Evolutionary conservation across 2,113 vertebrate genomes (phyloP).

Genomic region (Cephalopterus ornatus): DNA sequence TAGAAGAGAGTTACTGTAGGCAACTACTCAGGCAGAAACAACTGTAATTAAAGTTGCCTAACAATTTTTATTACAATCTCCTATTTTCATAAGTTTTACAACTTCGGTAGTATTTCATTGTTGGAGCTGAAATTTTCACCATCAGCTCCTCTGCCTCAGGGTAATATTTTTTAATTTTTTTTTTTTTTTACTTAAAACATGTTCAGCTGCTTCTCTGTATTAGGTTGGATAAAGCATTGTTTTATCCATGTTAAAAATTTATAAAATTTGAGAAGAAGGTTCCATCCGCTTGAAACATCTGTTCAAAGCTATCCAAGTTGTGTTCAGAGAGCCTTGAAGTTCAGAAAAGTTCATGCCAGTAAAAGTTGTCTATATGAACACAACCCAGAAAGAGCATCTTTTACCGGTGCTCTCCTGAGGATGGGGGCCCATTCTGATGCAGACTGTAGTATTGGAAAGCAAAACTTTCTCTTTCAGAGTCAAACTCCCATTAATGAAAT

Average conservation of each 20-base stretch:
- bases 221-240: background rate
- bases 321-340: background rate
- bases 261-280: background rate
- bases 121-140: background rate
- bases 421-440: background rate
- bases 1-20: background rate
- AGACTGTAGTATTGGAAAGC: background rate
- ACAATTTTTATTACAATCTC: background rate
- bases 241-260: background rate
- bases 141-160: background rate
- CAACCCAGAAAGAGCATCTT: background rate
- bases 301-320: background rate
- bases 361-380: background rate
- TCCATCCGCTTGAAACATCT: background rate
- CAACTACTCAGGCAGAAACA: background rate
- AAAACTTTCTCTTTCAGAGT: background rate
- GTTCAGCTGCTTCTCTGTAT: background rate
- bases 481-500: background rate
- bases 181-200: background rate
- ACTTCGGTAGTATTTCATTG: constrained; percentile 2
- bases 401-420: background rate
- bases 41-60: background rate
- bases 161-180: background rate
- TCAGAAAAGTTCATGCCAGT: background rate
- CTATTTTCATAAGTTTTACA: constrained; percentile 11